Evolutionary conservation across 2,113 vertebrate genomes (phyloP), one percentile per base, ranked within the genome.

Genomic region (Ciconia maguari): DNA sequence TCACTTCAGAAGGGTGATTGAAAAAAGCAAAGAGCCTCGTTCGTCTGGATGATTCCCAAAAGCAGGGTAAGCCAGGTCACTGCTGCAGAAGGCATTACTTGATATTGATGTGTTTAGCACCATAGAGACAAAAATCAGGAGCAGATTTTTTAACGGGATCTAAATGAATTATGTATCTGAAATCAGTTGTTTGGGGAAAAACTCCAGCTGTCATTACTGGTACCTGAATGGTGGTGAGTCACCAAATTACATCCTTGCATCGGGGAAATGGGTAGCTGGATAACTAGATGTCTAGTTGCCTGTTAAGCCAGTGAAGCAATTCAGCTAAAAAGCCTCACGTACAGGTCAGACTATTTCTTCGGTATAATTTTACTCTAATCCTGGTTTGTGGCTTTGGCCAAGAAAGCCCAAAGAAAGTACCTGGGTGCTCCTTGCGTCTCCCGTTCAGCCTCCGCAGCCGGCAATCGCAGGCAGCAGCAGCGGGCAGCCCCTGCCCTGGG

Each of bases 371-470:
- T 24, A 5, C 46, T 87, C 48, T 26, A 16, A 20, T 86, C 10
- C 68, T 36, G 71, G 30, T 38, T 83, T 48, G 21, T 4, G 12
- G 34, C 64, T 81, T 74, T 70, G 68, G 19, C 72, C 51, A 60
- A 20, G 68, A 72, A 83, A 76, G 54, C 60, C 62, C 44, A 26
- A 16, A 51, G 44, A 68, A 86, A 60, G 42, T 8, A 25, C 26
- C 15, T 2, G 27, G 46, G 38, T 57, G n/a, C 62, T 83, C n/a
- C 46, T 26, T 16, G 13, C 14, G 12, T 17, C 54, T 90, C 71
- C 52, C 0, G 0, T 12, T 57, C 29, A 34, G 61, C 6, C 36
- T 48, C 75, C 3, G 6, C 24, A 66, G 20, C 26, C 1, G 0
- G 34, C 0, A 7, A 11, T 32, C 0, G 2, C 57, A 10, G 38